Percentiles rank a stretch among this genome's conserved stretches.
Evolutionary conservation across 1,140 invertebrate genomes (phyloP).

Genomic region (fruit fly (Drosophila melanogaster)): Release_6_plus_ISO1_MT NT_033777.3:27207501-27208000

Average conservation of each 20-base stretch:
- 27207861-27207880: conserved; percentile 30
- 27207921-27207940: conserved; percentile 43
- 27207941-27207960: conserved; percentile 72
- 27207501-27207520: conserved; percentile 61
- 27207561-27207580: conserved; percentile 60
- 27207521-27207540: conserved; percentile 6
- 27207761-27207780: conserved; percentile 51
- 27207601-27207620: conserved; percentile 69
- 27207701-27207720: conserved; percentile 17
- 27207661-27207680: conserved; percentile 77
- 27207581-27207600: conserved; percentile 5
- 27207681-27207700: conserved; percentile 66
- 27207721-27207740: conserved; percentile 13
- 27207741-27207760: conserved; percentile 60
- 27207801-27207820: conserved; percentile 80
- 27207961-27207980: conserved; percentile 25
- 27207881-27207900: conserved; percentile 47
- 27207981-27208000: conserved; percentile 31
- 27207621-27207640: conserved; percentile 72
- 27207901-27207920: conserved; percentile 39
- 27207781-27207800: conserved; percentile 69
- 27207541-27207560: conserved; percentile 24
- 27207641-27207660: conserved; percentile 71
- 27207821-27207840: conserved; percentile 59
- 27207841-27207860: conserved; percentile 66